These are phyloP conservation scores for Drosophila arizonae DNA, from an alignment of 1,140 invertebrate genomes.

Conservation along the genomic window DNA sequence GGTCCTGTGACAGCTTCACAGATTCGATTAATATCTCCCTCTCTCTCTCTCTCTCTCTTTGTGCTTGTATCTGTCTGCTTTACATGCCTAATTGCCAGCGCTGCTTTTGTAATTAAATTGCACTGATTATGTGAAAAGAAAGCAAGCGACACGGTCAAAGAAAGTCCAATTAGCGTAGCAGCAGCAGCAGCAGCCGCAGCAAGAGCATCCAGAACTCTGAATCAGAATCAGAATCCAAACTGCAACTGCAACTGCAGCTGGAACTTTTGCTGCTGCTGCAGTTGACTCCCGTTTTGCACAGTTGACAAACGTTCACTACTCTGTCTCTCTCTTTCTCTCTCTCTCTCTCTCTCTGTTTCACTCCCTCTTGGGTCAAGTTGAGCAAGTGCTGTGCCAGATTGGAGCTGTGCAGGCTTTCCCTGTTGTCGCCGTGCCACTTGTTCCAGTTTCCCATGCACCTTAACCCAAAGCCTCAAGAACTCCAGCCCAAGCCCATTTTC, in stretches of 20 bases:
- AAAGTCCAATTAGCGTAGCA: conserved; percentile 71
- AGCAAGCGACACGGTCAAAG: conserved; percentile 30
- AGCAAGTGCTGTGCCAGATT: conserved; percentile 79
- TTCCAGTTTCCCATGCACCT: conserved; percentile 81
- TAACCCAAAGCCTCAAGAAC: conserved; percentile 55
- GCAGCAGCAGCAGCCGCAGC: conserved; percentile 7
- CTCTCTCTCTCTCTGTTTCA: conserved; percentile 2
- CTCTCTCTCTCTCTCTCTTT: background rate
- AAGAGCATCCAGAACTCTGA: conserved; percentile 32
- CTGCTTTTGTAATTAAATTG: conserved; percentile 72
- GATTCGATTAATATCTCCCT: conserved; percentile 59
- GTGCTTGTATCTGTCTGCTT: conserved; percentile 42
- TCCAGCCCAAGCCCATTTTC: conserved; percentile 68
- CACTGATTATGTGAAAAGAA: conserved; percentile 69
- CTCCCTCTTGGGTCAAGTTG: conserved; percentile 60
- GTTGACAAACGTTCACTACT: conserved; percentile 68
- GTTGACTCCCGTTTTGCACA: conserved; percentile 34
- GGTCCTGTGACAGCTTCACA: conserved; percentile 32
- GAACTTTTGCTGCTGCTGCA: background rate
- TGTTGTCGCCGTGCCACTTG: conserved; percentile 62
- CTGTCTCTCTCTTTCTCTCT: conserved; percentile 3
- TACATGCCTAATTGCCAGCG: conserved; percentile 75
- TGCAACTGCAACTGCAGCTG: conserved; percentile 17
- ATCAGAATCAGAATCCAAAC: conserved; percentile 27
- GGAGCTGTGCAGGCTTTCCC: conserved; percentile 74